Conservation (phyloP, 2,888 invertebrate genomes). For the Alviniconcha strummeri region DNA sequence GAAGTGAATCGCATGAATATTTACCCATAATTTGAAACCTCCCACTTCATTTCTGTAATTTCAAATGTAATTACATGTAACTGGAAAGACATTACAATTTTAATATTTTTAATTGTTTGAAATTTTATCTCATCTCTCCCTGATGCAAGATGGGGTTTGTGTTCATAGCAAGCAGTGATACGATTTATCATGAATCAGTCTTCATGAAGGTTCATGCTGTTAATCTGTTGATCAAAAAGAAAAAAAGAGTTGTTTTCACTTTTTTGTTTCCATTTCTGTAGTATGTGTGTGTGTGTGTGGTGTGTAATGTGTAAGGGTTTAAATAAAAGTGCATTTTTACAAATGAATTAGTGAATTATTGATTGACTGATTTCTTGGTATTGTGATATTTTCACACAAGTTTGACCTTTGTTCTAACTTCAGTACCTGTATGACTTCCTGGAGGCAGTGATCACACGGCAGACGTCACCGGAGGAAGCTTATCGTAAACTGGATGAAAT, state of each 20-base stretch:
- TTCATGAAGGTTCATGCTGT: too few relatives aligned
- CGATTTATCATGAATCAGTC: too few relatives aligned
- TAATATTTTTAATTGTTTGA: not conserved
- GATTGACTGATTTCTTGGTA: not conserved
- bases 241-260: not conserved
- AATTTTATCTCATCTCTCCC: not conserved
- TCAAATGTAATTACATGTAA: too few relatives aligned
- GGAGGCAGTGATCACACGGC: constrained; percentile 96
- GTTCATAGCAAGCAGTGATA: too few relatives aligned
- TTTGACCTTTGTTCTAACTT: too few relatives aligned
- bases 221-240: not conserved
- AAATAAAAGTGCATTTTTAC: not conserved
- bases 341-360: too few relatives aligned
- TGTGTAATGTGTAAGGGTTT: not conserved
- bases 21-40: too few relatives aligned
- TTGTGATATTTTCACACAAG: not conserved
- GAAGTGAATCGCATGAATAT: too few relatives aligned
- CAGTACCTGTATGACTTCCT: constrained; percentile 93
- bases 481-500: constrained; percentile 93
- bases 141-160: too few relatives aligned
- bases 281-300: not conserved
- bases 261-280: not conserved
- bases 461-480: constrained; percentile 96
- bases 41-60: too few relatives aligned
- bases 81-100: too few relatives aligned